Evolutionary conservation across 2,113 vertebrate species (phyloP).

Genomic region (Agapornis roseicollis): DNA sequence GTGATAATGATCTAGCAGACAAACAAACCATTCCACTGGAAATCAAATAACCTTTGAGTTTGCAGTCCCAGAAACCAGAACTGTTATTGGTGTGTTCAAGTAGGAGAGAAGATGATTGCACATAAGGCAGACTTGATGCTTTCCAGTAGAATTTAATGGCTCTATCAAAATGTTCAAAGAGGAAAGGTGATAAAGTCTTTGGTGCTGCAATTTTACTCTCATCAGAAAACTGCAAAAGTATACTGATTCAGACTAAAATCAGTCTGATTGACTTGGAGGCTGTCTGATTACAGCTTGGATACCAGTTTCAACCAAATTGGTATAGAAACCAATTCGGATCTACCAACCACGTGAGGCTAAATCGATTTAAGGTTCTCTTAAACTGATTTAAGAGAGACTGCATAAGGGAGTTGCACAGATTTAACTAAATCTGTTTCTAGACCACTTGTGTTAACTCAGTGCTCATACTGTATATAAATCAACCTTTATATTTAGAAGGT

Average conservation of each 20-base stretch:
- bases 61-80: background rate
- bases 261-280: background rate
- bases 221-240: background rate
- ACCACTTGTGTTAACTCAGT: background rate
- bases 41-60: background rate
- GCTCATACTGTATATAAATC: background rate
- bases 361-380: slow-evolving; percentile 38
- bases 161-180: background rate
- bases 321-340: background rate
- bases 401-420: background rate
- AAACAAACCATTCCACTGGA: background rate
- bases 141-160: background rate
- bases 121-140: background rate
- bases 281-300: background rate
- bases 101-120: background rate
- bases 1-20: background rate
- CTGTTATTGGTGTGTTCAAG: background rate
- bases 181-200: background rate
- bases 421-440: slow-evolving; percentile 56
- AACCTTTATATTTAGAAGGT: background rate
- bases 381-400: slow-evolving; percentile 27
- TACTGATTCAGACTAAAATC: background rate
- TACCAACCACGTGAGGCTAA: background rate
- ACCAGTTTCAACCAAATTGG: background rate
- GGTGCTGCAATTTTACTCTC: background rate